phyloP scores from a whole-genome alignment of 2,888 invertebrate genomes.

The Brenthis ino region DNA sequence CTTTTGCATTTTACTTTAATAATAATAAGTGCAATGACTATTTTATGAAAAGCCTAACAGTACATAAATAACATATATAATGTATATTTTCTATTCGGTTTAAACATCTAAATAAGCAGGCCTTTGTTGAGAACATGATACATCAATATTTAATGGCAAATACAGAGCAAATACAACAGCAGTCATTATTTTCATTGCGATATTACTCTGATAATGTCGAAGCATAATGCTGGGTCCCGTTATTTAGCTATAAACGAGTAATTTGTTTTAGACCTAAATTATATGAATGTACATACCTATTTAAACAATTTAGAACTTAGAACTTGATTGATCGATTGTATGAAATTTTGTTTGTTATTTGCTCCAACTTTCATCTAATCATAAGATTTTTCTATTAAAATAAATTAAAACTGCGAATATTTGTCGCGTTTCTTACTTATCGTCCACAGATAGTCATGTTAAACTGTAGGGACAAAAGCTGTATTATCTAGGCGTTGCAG shows the following conservation, averaged over 20 bases:
- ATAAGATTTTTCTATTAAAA: too few species aligned
- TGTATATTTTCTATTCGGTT: constrained; percentile 41
- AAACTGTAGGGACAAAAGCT: not conserved
- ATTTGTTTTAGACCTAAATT: constrained; percentile 10
- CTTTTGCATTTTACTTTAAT: constrained; percentile 5
- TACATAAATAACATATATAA: constrained; percentile 47
- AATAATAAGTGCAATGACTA: not conserved
- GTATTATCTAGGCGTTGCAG: constrained; percentile 17
- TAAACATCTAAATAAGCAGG: constrained; percentile 34
- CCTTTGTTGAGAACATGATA: constrained; percentile 43
- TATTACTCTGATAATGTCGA: constrained; percentile 42
- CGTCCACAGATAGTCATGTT: not conserved
- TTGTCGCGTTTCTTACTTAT: too few species aligned
- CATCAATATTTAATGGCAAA: constrained; percentile 40
- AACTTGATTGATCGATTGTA: too few species aligned
- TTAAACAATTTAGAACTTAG: too few species aligned
- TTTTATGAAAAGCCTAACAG: constrained; percentile 47
- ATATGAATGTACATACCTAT: not conserved
- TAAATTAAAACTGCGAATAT: too few species aligned
- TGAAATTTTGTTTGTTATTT: too few species aligned
- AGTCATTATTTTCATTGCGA: constrained; percentile 36
- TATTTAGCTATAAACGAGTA: constrained; percentile 22
- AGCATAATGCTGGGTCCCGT: constrained; percentile 44
- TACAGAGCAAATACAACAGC: constrained; percentile 31
- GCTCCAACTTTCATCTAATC: too few species aligned